Conservation (phyloP, 2,113 vertebrate genomes). For the Prietella phreatophila region DNA sequence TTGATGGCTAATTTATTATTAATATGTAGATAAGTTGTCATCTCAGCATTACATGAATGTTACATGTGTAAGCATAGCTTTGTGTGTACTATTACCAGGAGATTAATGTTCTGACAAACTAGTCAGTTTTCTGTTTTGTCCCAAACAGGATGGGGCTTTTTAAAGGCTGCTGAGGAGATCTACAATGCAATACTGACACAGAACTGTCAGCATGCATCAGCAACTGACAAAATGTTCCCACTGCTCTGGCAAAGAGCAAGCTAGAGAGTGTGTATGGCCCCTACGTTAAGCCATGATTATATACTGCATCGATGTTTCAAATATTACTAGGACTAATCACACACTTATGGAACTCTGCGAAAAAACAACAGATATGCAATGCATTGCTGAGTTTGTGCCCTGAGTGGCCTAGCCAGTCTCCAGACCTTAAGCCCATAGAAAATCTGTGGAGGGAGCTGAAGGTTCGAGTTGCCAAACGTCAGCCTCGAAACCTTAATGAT, state of each 20-base stretch:
- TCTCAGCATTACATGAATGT: not conserved
- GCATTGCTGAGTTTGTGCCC: not conserved
- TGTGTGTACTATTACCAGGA: not conserved
- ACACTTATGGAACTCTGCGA: not conserved
- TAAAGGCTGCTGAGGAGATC: not conserved
- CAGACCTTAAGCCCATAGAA: too few relatives aligned
- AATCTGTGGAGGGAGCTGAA: too few relatives aligned
- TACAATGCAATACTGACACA: constrained; percentile 27
- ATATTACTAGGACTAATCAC: not conserved
- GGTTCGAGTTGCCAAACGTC: too few relatives aligned
- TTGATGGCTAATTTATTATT: not conserved
- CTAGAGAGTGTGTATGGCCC: not conserved
- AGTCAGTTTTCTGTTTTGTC: not conserved
- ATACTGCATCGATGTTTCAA: not conserved
- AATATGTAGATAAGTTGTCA: not conserved
- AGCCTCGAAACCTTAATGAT: too few relatives aligned
- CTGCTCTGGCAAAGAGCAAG: constrained; percentile 14
- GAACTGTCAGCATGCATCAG: constrained; percentile 23
- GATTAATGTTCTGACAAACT: not conserved
- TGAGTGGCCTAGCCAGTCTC: too few relatives aligned
- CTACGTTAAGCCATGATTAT: not conserved
- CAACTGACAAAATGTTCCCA: constrained; percentile 31
- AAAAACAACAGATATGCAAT: not conserved
- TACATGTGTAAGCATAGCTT: not conserved
- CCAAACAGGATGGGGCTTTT: not conserved